These are phyloP conservation scores for Gobius niger DNA, from an alignment of 2,113 vertebrate genomes.

Conservation along the genomic window DNA sequence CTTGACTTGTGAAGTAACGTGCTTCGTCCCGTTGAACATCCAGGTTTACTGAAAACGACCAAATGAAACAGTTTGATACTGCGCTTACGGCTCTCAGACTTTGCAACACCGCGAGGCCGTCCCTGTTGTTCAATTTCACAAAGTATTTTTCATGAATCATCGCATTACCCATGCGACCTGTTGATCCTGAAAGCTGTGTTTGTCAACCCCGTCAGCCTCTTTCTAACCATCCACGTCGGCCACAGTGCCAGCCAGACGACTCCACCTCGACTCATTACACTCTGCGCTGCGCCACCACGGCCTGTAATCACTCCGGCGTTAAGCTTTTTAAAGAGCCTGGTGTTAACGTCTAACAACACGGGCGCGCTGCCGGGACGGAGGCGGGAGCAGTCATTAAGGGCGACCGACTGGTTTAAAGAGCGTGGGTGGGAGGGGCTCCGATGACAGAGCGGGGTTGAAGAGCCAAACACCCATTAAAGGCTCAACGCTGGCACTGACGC, in stretches of 20 bases:
- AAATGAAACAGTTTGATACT: too few relatives aligned
- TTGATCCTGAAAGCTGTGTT: neutral
- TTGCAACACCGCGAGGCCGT: too few relatives aligned
- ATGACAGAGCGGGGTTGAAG: conserved; percentile 18
- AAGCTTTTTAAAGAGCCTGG: conserved; percentile 13
- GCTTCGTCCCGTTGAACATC: too few relatives aligned
- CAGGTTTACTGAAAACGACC: too few relatives aligned
- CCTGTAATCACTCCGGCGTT: conserved; percentile 46
- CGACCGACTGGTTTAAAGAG: conserved; percentile 32
- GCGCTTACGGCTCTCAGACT: too few relatives aligned
- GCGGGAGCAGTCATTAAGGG: conserved; percentile 31
- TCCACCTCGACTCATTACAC: conserved; percentile 23
- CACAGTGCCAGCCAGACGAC: conserved; percentile 6
- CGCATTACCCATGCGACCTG: neutral
- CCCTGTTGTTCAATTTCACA: too few relatives aligned
- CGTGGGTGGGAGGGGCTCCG: conserved; percentile 13
- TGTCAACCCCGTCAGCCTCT: neutral
- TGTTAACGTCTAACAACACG: conserved; percentile 11
- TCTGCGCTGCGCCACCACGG: conserved; percentile 37
- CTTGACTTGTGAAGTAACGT: too few relatives aligned
- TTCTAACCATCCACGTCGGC: neutral
- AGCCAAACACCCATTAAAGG: conserved; percentile 33
- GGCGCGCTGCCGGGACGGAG: conserved; percentile 5
- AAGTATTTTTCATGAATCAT: neutral
- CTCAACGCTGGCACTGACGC: conserved; percentile 10